Conservation (phyloP, 2,888 invertebrate species). For the Drosophila monieri region DNA sequence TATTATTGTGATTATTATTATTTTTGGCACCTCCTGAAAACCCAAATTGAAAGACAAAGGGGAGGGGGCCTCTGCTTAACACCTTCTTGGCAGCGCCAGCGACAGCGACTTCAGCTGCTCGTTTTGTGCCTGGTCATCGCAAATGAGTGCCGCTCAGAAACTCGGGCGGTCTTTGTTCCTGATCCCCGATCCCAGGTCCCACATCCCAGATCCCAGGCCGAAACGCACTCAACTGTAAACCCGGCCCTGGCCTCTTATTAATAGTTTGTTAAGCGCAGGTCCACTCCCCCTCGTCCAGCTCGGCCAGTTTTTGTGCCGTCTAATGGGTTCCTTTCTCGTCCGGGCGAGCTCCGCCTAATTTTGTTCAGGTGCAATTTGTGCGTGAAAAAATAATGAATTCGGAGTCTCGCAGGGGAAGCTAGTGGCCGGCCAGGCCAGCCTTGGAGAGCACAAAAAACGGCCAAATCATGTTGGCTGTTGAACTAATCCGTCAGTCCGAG, state of each 20-base stretch:
- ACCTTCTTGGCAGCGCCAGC: conserved; percentile 71
- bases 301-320: conserved; percentile 65
- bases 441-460: conserved; percentile 50
- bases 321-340: conserved; percentile 54
- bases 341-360: conserved; percentile 67
- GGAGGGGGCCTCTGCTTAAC: conserved; percentile 67
- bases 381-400: conserved; percentile 61
- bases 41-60: conserved; percentile 32
- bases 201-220: conserved; percentile 44
- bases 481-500: conserved; percentile 77
- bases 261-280: conserved; percentile 79
- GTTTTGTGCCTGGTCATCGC: conserved; percentile 73
- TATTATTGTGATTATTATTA: conserved; percentile 44
- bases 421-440: conserved; percentile 5
- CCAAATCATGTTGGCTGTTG: conserved; percentile 73
- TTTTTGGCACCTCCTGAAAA: conserved; percentile 42
- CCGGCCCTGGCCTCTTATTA: conserved; percentile 63
- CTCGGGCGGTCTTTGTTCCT: conserved; percentile 29
- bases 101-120: conserved; percentile 71
- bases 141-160: conserved; percentile 63
- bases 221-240: conserved; percentile 71
- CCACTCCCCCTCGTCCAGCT: conserved; percentile 67
- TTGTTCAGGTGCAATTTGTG: conserved; percentile 83
- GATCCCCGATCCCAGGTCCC: conserved; percentile 37
- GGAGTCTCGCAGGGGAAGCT: conserved; percentile 17